These are phyloP conservation scores for Regulus satrapa DNA, from an alignment of 2,113 vertebrate species.

Conservation along the genomic window DNA sequence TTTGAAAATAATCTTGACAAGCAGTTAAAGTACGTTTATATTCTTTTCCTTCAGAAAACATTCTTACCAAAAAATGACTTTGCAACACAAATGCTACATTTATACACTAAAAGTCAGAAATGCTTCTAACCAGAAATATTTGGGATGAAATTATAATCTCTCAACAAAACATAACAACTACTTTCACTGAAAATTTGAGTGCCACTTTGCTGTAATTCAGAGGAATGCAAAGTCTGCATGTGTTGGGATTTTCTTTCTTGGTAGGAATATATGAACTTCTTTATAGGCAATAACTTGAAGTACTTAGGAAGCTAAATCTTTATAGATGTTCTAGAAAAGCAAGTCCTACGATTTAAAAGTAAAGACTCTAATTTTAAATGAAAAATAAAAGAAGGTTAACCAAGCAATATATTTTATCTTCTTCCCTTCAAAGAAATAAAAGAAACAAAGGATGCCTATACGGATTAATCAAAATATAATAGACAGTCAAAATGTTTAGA, in stretches of 20 bases:
- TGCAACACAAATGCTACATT: neutral
- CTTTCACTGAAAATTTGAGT: neutral
- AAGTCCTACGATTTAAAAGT: neutral
- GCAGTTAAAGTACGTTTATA: neutral
- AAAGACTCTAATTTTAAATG: neutral
- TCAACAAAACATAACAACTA: neutral
- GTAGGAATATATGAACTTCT: neutral
- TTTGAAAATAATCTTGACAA: neutral
- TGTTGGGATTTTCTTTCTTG: neutral
- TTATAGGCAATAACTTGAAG: neutral
- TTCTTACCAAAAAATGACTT: neutral
- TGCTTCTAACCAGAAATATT: neutral
- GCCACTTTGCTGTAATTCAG: neutral
- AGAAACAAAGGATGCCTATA: neutral
- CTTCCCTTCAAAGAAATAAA: neutral
- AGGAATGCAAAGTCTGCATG: neutral
- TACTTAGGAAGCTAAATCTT: neutral
- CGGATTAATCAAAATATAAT: neutral
- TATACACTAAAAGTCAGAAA: neutral
- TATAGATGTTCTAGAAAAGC: neutral
- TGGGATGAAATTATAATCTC: neutral
- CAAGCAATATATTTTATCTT: neutral
- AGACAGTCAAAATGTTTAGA: neutral
- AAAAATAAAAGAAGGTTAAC: neutral
- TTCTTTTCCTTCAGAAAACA: neutral